Evolutionary conservation across 2,797 vertebrate genomes (phyloP).

Genomic region (Phataginus tetradactyla): DNA sequence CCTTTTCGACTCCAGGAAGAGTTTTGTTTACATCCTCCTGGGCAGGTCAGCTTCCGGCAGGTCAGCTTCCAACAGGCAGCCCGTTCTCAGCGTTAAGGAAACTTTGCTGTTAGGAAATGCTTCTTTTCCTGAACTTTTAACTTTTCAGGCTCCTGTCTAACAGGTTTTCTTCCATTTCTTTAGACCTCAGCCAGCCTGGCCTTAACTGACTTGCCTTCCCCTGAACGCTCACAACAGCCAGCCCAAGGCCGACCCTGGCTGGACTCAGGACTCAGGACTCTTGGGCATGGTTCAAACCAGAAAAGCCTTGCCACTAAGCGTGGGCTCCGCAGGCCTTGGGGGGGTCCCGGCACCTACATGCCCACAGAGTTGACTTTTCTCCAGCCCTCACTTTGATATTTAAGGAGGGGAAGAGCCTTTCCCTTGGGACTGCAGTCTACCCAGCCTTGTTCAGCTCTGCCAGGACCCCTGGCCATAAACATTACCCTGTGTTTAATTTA

Average conservation of each 20-base stretch:
- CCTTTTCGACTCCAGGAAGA: not conserved
- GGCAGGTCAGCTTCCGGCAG: not conserved
- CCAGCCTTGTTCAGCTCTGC: not conserved
- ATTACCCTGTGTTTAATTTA: not conserved
- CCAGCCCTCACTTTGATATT: not conserved
- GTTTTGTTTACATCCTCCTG: not conserved
- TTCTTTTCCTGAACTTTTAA: not conserved
- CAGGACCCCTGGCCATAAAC: not conserved
- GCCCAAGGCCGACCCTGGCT: no score
- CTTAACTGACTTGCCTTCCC: not conserved
- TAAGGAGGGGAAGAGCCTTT: no score
- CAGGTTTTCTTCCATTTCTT: not conserved
- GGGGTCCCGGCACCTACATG: rapidly evolving
- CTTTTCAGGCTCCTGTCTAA: no score
- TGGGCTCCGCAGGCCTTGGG: no score
- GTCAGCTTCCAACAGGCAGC: not conserved
- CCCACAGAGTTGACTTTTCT: rapidly evolving
- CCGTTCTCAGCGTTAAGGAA: not conserved
- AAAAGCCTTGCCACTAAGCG: rapidly evolving
- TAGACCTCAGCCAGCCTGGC: not conserved
- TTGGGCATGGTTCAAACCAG: rapidly evolving
- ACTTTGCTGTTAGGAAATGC: not conserved
- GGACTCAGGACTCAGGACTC: no score
- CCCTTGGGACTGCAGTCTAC: rapidly evolving
- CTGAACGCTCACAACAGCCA: not conserved